phyloP scores from a whole-genome alignment of 2,888 invertebrate species.

The Meloe dianella region DNA sequence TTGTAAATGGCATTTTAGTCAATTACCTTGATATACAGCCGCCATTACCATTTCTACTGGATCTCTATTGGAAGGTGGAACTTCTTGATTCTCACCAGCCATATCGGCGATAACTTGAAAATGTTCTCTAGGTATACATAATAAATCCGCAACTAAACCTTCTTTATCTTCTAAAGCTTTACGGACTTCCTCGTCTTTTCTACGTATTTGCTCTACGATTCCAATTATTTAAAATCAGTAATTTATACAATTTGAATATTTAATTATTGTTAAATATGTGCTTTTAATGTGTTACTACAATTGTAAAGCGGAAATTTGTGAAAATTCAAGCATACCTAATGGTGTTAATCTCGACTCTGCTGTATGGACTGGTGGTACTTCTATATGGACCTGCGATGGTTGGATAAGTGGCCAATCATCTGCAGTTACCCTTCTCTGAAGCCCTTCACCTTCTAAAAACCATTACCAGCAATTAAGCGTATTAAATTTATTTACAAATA shows the following conservation, averaged over 20 bases:
- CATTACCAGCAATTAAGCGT: constrained; percentile 27
- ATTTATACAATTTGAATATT: not conserved
- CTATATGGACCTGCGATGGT: constrained; percentile 76
- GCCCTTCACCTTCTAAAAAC: constrained; percentile 53
- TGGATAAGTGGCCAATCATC: constrained; percentile 69
- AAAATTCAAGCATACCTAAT: constrained; percentile 63
- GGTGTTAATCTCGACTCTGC: constrained; percentile 81
- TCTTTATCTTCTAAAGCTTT: constrained; percentile 76
- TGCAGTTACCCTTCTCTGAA: constrained; percentile 65
- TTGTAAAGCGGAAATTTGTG: constrained; percentile 6
- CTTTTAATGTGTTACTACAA: not conserved
- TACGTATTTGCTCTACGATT: constrained; percentile 71
- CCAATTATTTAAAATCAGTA: not conserved
- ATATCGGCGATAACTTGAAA: constrained; percentile 72
- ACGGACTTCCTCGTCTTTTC: constrained; percentile 74
- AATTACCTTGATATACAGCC: constrained; percentile 66
- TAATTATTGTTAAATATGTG: constrained; percentile 5
- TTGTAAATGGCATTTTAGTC: constrained; percentile 11
- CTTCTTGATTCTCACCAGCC: constrained; percentile 65
- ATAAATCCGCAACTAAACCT: constrained; percentile 75
- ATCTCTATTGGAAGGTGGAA: constrained; percentile 57
- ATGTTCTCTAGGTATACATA: constrained; percentile 75
- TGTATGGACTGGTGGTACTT: constrained; percentile 73
- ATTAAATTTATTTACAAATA: constrained; percentile 23
- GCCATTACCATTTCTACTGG: constrained; percentile 73